Percentiles rank a stretch among this genome's conserved stretches.
These are phyloP conservation scores for Oenanthe oenanthe DNA, from an alignment of 2,113 vertebrate species.

Conservation along the genomic window DNA sequence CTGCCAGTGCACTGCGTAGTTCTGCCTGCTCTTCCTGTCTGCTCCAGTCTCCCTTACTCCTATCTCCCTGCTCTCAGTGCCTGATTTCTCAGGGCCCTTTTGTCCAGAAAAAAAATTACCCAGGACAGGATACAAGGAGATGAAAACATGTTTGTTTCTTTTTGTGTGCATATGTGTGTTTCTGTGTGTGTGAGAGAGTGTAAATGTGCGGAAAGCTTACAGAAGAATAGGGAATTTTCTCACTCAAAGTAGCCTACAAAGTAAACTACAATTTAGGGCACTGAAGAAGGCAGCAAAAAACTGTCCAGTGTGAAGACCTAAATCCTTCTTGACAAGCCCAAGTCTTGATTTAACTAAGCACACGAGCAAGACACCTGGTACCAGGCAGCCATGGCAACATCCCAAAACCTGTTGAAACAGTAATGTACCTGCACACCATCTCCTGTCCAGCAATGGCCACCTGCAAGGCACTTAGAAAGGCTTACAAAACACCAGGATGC, in stretches of 20 bases:
- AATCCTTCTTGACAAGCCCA: not conserved
- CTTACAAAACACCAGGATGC: not conserved
- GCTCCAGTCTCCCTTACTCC: not conserved
- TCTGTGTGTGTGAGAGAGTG: fast-evolving
- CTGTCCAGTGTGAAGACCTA: not conserved
- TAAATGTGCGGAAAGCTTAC: not conserved
- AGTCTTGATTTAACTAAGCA: not conserved
- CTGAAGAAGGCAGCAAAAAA: not conserved
- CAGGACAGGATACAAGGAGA: not conserved
- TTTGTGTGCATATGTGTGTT: not conserved
- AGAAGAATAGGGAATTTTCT: not conserved
- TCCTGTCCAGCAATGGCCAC: not conserved
- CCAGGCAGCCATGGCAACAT: not conserved
- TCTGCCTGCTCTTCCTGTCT: not conserved
- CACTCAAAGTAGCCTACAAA: not conserved
- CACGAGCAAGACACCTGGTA: not conserved
- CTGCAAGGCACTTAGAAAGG: not conserved
- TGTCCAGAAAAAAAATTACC: not conserved
- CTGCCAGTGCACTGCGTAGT: not conserved
- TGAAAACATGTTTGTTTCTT: not conserved
- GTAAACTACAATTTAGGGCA: not conserved
- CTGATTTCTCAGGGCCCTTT: not conserved
- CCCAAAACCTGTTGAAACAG: not conserved
- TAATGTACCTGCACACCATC: not conserved
- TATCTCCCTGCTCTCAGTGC: not conserved